Evolutionary conservation across 2,113 vertebrate species (phyloP).

Genomic region (mouse (Mus musculus)): GRCm39 chr4:106871001-106871500

Average conservation of each 20-base stretch:
- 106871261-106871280: neutral
- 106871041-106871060: neutral
- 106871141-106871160: neutral
- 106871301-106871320: neutral
- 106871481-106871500: too few species aligned
- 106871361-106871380: neutral
- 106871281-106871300: neutral
- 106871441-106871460: neutral
- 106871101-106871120: neutral
- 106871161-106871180: neutral
- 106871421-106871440: neutral
- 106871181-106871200: neutral
- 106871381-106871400: neutral
- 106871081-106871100: neutral
- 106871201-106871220: neutral
- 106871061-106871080: neutral
- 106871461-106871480: neutral
- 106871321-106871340: neutral
- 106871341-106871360: neutral
- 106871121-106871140: neutral
- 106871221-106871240: neutral
- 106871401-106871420: neutral
- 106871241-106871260: neutral
- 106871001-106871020: neutral
- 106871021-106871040: neutral